Evolutionary conservation across 2,888 invertebrate genomes (phyloP).

Genomic region (Neocrepidodera transversa): DNA sequence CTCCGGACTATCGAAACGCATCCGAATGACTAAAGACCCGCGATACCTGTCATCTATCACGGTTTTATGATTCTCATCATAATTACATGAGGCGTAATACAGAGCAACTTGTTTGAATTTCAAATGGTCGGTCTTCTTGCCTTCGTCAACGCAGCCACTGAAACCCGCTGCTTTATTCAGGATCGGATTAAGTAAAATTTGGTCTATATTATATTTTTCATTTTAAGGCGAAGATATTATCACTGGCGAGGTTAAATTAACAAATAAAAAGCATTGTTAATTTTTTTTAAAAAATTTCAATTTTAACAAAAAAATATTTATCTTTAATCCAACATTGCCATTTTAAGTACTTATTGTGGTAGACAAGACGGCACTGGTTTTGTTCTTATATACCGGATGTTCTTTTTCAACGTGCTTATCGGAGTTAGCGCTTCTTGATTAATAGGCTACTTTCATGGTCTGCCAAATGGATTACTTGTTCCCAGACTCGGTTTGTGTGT

Average conservation of each 20-base stretch:
- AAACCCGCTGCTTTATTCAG: neutral
- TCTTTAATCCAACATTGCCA: no score
- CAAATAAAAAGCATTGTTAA: no score
- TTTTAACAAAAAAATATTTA: no score
- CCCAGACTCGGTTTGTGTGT: neutral
- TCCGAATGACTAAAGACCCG: neutral
- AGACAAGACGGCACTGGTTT: neutral
- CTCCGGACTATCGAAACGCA: constrained; percentile 5
- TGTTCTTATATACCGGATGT: constrained; percentile 10
- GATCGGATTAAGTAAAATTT: no score
- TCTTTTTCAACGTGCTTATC: constrained; percentile 3
- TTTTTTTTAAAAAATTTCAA: no score
- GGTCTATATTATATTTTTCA: no score
- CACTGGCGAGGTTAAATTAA: no score
- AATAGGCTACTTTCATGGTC: constrained; percentile 10
- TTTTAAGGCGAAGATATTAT: no score
- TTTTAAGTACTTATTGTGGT: no score
- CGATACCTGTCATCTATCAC: constrained; percentile 11
- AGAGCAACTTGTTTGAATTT: constrained; percentile 14
- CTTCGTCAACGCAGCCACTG: neutral
- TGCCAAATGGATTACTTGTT: constrained; percentile 12
- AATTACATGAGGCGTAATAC: constrained; percentile 11
- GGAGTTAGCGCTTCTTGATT: constrained; percentile 4
- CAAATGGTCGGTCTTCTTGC: constrained; percentile 8
- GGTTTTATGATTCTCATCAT: constrained; percentile 20